phyloP scores from a whole-genome alignment of 2,797 vertebrate genomes.

The Argya squamiceps region DNA sequence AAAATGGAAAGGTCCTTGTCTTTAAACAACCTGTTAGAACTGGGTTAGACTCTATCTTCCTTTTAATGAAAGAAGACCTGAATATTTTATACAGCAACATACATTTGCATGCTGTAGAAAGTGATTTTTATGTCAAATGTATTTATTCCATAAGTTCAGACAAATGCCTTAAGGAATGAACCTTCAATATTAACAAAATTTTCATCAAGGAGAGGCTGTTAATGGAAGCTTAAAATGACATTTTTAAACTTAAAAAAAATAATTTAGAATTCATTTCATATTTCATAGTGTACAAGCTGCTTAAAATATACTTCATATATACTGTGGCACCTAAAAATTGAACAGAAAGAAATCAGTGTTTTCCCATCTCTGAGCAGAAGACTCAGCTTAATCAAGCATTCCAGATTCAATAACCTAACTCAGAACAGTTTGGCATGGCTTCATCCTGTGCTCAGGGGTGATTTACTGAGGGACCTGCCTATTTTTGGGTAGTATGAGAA shows the following conservation, averaged over 20 bases:
- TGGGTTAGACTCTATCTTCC: background rate
- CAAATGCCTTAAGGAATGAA: background rate
- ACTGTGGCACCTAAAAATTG: background rate
- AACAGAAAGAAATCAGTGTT: background rate
- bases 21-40: background rate
- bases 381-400: background rate
- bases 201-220: background rate
- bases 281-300: background rate
- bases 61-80: background rate
- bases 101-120: background rate
- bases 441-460: background rate
- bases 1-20: background rate
- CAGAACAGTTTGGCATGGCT: background rate
- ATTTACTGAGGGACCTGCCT: background rate
- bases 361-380: background rate
- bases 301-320: background rate
- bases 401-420: background rate
- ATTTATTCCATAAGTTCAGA: background rate
- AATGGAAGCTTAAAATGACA: background rate
- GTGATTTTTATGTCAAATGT: background rate
- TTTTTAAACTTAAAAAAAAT: background rate
- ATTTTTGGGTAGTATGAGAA: background rate
- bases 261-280: background rate
- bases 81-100: background rate
- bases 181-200: background rate